Conservation (phyloP, 2,113 vertebrate genomes). For the Furnarius figulus region DNA sequence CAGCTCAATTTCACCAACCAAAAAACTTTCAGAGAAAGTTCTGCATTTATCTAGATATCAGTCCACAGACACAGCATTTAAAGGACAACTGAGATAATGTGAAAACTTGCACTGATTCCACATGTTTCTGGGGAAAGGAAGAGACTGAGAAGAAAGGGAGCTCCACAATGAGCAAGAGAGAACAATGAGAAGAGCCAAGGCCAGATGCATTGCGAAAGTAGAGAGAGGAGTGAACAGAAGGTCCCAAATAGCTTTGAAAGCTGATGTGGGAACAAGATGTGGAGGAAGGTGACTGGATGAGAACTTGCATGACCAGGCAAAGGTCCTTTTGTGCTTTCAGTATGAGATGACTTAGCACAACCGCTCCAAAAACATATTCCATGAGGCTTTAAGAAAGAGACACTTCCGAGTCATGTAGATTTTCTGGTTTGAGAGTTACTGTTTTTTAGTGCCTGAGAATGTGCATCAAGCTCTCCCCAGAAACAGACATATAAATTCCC, state of each 20-base stretch:
- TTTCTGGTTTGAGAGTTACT: background rate
- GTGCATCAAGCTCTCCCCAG: background rate
- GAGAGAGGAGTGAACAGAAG: background rate
- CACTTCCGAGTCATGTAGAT: background rate
- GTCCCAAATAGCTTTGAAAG: background rate
- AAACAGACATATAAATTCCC: background rate
- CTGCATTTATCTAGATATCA: background rate
- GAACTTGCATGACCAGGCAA: background rate
- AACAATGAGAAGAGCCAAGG: background rate
- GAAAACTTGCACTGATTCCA: rapidly evolving
- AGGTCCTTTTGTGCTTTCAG: background rate
- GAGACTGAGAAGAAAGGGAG: background rate
- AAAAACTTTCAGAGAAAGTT: background rate
- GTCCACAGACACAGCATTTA: background rate
- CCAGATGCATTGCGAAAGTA: background rate
- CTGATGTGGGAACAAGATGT: background rate
- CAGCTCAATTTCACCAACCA: background rate
- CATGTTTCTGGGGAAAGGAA: background rate
- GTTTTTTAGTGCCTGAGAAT: background rate
- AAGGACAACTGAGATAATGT: background rate
- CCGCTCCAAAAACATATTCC: background rate
- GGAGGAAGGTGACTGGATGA: rapidly evolving
- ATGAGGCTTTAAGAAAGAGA: background rate
- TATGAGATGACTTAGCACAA: background rate
- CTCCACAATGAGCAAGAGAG: background rate